Conservation (phyloP, 2,888 invertebrate genomes). For the Plusia festucae region DNA sequence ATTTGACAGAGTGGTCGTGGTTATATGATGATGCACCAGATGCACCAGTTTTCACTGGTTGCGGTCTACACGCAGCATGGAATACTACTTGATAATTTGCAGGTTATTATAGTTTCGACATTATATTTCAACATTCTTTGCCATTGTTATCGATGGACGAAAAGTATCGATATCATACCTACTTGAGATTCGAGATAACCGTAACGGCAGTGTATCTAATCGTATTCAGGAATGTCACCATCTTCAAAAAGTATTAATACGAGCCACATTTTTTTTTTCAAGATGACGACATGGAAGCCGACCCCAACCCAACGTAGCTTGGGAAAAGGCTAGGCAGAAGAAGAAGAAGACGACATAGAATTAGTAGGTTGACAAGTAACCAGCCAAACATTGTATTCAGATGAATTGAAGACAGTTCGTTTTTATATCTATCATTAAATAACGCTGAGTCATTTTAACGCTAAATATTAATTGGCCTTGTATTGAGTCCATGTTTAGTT, state of each 20-base stretch:
- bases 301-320: too few species aligned
- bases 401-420: background rate
- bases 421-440: background rate
- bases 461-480: constrained; percentile 1
- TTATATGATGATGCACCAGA: too few species aligned
- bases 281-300: too few species aligned
- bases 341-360: too few species aligned
- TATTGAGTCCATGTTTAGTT: constrained; percentile 20
- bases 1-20: too few species aligned
- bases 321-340: too few species aligned
- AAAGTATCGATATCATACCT: constrained; percentile 20
- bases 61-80: too few species aligned
- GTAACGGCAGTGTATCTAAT: constrained; percentile 7
- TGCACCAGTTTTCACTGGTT: too few species aligned
- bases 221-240: background rate
- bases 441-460: constrained; percentile 2
- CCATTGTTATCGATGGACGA: constrained; percentile 35
- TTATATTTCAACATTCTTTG: constrained; percentile 33
- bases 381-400: background rate
- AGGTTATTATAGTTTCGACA: constrained; percentile 44
- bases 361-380: too few species aligned
- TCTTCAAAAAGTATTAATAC: background rate
- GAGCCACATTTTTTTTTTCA: too few species aligned
- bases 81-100: constrained; percentile 61
- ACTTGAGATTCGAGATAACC: constrained; percentile 24